Percentiles rank a stretch among this genome's conserved stretches.
Conservation (phyloP, 2,113 vertebrate genomes). For the Sterna hirundo region DNA sequence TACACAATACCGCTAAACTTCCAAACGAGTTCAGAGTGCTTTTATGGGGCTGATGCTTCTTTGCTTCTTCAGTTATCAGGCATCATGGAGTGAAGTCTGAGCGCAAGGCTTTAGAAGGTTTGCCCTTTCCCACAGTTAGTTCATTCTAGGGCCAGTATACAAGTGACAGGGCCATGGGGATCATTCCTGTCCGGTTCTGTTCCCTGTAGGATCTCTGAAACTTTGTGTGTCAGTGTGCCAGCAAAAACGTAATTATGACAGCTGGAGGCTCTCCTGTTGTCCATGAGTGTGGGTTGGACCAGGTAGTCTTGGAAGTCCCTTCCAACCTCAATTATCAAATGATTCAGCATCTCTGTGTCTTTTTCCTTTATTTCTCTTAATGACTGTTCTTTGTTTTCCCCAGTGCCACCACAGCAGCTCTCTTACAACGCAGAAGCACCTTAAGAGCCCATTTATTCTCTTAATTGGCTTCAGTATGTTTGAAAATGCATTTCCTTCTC, state of each 20-base stretch:
- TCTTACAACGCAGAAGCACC: background rate
- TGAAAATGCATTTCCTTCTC: slow-evolving; percentile 4
- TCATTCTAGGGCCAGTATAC: background rate
- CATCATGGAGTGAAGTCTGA: background rate
- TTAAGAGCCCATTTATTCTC: slow-evolving; percentile 44
- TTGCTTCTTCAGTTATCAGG: background rate
- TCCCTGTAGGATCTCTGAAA: background rate
- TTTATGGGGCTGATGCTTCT: background rate
- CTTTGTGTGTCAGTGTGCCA: background rate
- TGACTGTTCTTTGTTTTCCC: background rate
- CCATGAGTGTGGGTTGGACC: background rate
- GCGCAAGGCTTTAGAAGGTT: background rate
- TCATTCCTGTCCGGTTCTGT: background rate
- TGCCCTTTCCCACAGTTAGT: background rate
- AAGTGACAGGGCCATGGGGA: accelerated
- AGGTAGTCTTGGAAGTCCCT: background rate
- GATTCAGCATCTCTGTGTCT: background rate
- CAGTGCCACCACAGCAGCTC: background rate
- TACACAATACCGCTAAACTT: background rate
- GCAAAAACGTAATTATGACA: background rate
- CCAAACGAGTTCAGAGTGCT: background rate
- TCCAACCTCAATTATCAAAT: background rate
- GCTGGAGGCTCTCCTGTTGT: background rate
- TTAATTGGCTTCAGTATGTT: background rate
- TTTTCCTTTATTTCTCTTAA: background rate